These are phyloP conservation scores for Alosa sapidissima DNA, from an alignment of 2,797 vertebrate genomes.

Conservation along the genomic window DNA sequence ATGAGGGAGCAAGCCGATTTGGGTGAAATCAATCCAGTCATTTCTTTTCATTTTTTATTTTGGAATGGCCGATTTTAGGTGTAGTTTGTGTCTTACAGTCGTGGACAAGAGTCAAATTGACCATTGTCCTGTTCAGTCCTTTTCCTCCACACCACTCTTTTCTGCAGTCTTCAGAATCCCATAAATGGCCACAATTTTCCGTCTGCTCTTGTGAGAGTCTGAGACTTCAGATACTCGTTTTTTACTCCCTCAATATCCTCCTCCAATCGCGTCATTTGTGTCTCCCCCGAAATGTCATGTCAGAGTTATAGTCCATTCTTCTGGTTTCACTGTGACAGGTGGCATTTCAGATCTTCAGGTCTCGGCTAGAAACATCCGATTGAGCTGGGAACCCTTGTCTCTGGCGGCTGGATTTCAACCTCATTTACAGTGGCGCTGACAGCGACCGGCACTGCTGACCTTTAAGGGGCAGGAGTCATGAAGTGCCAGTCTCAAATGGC, in stretches of 20 bases:
- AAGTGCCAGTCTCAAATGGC: background rate
- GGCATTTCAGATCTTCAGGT: background rate
- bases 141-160: background rate
- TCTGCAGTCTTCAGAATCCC: background rate
- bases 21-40: background rate
- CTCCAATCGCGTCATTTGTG: background rate
- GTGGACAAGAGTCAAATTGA: background rate
- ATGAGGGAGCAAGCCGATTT: too few species aligned
- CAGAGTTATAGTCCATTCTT: slow-evolving; percentile 14
- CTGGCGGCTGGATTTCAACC: slow-evolving; percentile 4
- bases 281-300: slow-evolving; percentile 16
- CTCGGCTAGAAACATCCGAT: background rate
- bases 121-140: background rate
- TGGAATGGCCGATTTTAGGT: background rate
- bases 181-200: background rate
- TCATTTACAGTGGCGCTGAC: slow-evolving; percentile 13
- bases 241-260: slow-evolving; percentile 40
- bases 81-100: background rate
- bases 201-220: background rate
- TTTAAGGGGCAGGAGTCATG: slow-evolving; percentile 16
- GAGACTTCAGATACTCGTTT: slow-evolving; percentile 52
- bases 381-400: background rate
- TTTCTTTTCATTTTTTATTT: background rate
- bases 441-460: background rate
- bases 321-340: slow-evolving; percentile 11